Evolutionary conservation across 2,113 vertebrate species (phyloP).

Genomic region (Stomatorhinus ivindoensis): DNA sequence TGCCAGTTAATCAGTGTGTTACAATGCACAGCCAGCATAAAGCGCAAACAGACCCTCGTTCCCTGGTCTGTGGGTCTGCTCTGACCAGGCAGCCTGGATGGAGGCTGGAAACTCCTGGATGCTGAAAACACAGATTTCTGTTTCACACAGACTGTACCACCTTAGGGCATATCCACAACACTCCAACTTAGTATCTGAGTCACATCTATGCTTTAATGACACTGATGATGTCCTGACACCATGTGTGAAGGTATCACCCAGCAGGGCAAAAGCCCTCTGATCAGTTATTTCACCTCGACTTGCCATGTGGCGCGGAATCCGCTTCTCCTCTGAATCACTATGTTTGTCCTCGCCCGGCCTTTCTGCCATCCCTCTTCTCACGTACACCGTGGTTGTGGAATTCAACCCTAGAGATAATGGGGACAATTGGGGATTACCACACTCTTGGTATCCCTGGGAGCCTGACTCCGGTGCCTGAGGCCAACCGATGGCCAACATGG

Average conservation of each 20-base stretch:
- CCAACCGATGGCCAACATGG: too few relatives aligned
- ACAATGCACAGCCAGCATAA: not conserved
- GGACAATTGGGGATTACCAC: not conserved
- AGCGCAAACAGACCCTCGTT: not conserved
- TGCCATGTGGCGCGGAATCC: not conserved
- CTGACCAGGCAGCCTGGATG: not conserved
- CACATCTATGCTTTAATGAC: not conserved
- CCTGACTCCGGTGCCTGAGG: too few relatives aligned
- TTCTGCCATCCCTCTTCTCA: not conserved
- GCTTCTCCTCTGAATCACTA: not conserved
- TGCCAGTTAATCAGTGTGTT: not conserved
- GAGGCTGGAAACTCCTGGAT: not conserved
- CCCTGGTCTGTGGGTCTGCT: not conserved
- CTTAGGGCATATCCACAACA: not conserved
- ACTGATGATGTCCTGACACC: not conserved
- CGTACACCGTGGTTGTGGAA: not conserved
- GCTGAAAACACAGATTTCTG: not conserved
- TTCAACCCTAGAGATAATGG: not conserved
- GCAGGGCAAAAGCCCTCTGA: too few relatives aligned
- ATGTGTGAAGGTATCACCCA: not conserved
- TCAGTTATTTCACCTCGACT: not conserved
- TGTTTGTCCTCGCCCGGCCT: not conserved
- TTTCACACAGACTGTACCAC: not conserved
- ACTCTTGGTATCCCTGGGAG: not conserved
- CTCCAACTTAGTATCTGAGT: not conserved